Conservation (phyloP, 2,888 invertebrate species). For the Dolomedes plantarius region DNA sequence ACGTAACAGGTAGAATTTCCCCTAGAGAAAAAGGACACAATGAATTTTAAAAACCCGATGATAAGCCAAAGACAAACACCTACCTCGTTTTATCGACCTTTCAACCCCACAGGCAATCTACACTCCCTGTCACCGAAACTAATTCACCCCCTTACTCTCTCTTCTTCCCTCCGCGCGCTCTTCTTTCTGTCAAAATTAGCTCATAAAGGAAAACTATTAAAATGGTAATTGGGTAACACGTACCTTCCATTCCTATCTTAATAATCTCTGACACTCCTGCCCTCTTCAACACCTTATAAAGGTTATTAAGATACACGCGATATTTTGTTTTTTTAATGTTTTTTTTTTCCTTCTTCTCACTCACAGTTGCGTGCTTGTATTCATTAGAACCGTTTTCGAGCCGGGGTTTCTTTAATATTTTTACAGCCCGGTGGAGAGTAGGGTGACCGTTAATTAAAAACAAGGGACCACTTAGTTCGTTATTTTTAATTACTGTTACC, state of each 20-base stretch:
- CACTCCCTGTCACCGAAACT: not conserved
- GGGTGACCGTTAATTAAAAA: not conserved
- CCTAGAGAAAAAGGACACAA: too few relatives aligned
- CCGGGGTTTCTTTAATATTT: not conserved
- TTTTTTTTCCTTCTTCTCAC: too few relatives aligned
- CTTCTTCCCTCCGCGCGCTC: not conserved
- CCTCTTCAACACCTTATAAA: conserved; percentile 2
- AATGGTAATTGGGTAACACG: conserved; percentile 34
- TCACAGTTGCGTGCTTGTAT: not conserved
- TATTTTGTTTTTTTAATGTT: not conserved
- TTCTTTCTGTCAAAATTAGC: not conserved
- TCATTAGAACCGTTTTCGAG: not conserved
- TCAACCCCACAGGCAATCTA: not conserved
- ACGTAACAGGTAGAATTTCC: too few relatives aligned
- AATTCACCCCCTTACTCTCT: not conserved
- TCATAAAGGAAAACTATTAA: conserved; percentile 35
- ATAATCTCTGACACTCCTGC: conserved; percentile 26
- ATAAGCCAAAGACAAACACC: too few relatives aligned
- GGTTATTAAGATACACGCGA: not conserved
- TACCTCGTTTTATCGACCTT: not conserved
- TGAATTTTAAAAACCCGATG: too few relatives aligned
- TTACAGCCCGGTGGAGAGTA: not conserved
- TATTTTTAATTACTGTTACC: too few relatives aligned
- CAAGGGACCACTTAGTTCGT: too few relatives aligned
- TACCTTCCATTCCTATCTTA: not conserved